Conservation (phyloP, 1,140 invertebrate genomes). For the Drosophila aff. region DNA sequence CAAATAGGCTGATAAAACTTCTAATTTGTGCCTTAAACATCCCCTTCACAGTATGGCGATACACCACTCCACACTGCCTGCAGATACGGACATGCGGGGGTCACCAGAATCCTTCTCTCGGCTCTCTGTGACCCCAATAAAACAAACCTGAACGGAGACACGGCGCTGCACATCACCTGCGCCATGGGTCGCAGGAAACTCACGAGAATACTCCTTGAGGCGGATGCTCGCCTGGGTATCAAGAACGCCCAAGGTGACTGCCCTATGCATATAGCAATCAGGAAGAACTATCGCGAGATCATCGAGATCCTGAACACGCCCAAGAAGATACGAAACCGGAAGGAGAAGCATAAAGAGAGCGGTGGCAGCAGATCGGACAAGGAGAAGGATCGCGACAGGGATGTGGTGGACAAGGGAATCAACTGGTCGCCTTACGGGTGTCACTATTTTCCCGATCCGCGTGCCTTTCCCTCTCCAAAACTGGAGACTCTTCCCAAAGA, state of each 20-base stretch:
- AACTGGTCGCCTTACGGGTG: conserved; percentile 95
- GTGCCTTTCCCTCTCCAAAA: conserved; percentile 93
- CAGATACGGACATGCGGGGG: conserved; percentile 97
- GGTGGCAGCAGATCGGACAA: conserved; percentile 60
- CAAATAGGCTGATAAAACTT: conserved; percentile 20
- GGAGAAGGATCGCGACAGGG: conserved; percentile 78
- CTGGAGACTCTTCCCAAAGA: conserved; percentile 94
- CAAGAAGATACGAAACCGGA: conserved; percentile 82
- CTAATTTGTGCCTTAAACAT: not conserved
- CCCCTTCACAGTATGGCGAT: conserved; percentile 92
- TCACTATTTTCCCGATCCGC: conserved; percentile 93
- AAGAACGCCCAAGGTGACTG: conserved; percentile 97
- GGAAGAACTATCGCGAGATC: conserved; percentile 94
- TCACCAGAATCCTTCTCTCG: conserved; percentile 96
- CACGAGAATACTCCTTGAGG: conserved; percentile 95
- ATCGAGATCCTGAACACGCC: conserved; percentile 90
- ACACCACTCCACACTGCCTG: conserved; percentile 97
- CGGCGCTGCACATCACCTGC: conserved; percentile 95
- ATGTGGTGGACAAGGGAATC: conserved; percentile 84
- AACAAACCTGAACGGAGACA: conserved; percentile 98
- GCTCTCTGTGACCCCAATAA: conserved; percentile 94
- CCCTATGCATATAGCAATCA: conserved; percentile 93
- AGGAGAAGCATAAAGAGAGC: conserved; percentile 59
- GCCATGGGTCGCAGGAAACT: conserved; percentile 97
- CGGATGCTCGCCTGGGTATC: conserved; percentile 91